Base-by-base conservation (phyloP, 2,888 invertebrate species). In the Strigamia transsilvanica region DNA sequence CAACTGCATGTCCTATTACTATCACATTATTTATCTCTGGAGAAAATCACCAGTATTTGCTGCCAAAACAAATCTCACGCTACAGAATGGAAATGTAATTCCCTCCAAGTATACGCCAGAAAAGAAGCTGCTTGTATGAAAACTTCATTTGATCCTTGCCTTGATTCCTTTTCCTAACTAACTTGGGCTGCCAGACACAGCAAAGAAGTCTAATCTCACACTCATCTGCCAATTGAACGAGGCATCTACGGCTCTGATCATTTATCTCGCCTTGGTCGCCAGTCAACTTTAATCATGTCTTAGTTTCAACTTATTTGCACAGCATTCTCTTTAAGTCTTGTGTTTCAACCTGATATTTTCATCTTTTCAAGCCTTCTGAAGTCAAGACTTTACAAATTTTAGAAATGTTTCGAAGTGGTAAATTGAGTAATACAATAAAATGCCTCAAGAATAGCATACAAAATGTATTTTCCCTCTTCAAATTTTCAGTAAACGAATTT, bases 81-180 rank as follows among this genome's bases (percentile, higher is more conserved):
- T 73, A 32, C 73, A 27, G 27, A 73, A 73, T 73, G 73, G 73
- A 73, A 73, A 73, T 73, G 73, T 73, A 73, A 73, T 73, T 73
- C 73, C 73, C 32, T 73, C 27, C 27, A 73, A 73, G 32, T 27
- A 27, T 27, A 32, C 23, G 73, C 32, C 73, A 73, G 73, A 73
- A 73, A 73, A 73, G 73, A 73, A 13, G 73, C 73, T 32, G 73
- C 73, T 73, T 27, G 73, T 32, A 73, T 27, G 73, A 73, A 73
- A 73, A 73, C 73, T 73, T 73, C 73, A 73, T 73, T 73, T 73
- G 73, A 73, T 73, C 73, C 73, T 73, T 32, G 32, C 73, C 73
- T 73, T 73, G 73, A 73, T 73, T 73, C 73, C 73, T n/a, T 73
- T 73, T 73, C 73, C 73, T 32, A 73, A 73, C 73, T 73, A 73